These are phyloP conservation scores for Menura novaehollandiae DNA, from an alignment of 2,113 vertebrate species.

Conservation along the genomic window DNA sequence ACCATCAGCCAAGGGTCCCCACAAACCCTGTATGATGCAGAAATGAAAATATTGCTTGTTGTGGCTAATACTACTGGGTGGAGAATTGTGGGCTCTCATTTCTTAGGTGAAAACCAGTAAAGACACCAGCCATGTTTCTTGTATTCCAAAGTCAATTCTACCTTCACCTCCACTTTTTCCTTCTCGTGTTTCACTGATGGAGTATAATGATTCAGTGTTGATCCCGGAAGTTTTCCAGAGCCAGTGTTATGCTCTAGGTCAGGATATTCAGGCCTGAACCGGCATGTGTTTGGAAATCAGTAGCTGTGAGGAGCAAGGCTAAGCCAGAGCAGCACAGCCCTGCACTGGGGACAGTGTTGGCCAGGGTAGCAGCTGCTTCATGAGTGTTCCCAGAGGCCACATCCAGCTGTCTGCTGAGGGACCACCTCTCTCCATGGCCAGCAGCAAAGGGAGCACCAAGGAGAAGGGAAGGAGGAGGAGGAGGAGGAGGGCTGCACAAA, in stretches of 20 bases:
- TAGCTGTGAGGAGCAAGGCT: not conserved
- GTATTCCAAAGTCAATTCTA: not conserved
- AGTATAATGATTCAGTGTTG: not conserved
- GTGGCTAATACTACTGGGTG: not conserved
- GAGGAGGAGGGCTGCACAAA: not conserved
- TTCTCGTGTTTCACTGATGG: not conserved
- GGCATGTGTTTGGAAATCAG: not conserved
- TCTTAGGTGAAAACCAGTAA: not conserved
- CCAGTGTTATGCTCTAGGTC: not conserved
- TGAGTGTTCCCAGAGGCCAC: not conserved
- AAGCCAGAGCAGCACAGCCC: not conserved
- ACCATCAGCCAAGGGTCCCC: not conserved
- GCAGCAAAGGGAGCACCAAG: not conserved
- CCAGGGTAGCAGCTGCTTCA: not conserved
- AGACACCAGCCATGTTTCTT: not conserved
- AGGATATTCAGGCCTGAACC: not conserved
- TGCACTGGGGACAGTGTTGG: fast-evolving
- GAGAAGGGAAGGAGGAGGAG: not conserved
- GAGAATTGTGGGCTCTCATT: not conserved
- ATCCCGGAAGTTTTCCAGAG: not conserved
- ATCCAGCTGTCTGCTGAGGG: not conserved
- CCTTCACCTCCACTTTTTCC: not conserved
- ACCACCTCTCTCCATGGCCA: not conserved
- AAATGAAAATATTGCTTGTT: not conserved
- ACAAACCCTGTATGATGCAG: not conserved